These are phyloP conservation scores for Zosterops japonicus DNA, from an alignment of 2,113 vertebrate genomes.

Conservation along the genomic window DNA sequence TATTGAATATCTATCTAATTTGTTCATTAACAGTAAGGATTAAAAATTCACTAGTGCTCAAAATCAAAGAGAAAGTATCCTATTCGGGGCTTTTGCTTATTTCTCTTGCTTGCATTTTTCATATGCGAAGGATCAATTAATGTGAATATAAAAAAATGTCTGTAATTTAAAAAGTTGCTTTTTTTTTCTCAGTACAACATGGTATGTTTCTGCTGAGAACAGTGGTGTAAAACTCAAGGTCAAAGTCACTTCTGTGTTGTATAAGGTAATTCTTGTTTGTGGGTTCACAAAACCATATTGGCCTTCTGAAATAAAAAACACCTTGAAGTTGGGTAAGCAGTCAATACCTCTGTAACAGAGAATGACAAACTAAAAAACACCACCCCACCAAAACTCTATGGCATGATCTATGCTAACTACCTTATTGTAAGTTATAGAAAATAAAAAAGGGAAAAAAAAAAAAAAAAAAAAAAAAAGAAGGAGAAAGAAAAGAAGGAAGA, in stretches of 20 bases:
- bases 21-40: background rate
- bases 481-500: background rate
- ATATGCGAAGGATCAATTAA: background rate
- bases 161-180: background rate
- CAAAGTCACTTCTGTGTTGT: background rate
- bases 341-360: background rate
- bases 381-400: background rate
- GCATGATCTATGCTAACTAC: background rate
- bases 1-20: background rate
- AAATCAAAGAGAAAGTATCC: background rate
- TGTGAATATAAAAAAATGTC: background rate
- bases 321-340: background rate
- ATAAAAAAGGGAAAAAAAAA: fast-evolving
- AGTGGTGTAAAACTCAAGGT: background rate
- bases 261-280: background rate
- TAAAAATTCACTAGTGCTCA: background rate
- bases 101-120: background rate
- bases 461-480: no score
- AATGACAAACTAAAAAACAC: background rate
- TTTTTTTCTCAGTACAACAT: background rate
- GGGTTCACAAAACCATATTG: background rate
- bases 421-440: background rate
- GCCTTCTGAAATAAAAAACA: background rate
- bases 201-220: background rate
- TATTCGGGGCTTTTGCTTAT: background rate